These are phyloP conservation scores for Agrochola macilenta DNA, from an alignment of 2,888 invertebrate genomes.

Conservation along the genomic window DNA sequence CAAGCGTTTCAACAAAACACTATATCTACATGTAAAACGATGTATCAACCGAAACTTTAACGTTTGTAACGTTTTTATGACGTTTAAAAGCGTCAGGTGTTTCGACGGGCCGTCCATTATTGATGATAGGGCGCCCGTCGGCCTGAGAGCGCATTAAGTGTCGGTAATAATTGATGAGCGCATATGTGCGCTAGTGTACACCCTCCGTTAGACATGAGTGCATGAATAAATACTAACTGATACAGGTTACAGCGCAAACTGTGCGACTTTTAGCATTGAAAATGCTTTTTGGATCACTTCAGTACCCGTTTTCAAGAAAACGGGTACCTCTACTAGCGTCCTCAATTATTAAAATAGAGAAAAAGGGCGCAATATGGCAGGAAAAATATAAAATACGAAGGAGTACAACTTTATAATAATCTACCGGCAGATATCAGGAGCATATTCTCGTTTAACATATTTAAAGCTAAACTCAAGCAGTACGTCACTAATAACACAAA, in stretches of 20 bases:
- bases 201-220: slow-evolving; percentile 55
- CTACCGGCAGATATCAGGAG: too few relatives aligned
- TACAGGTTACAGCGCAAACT: slow-evolving; percentile 1
- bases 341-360: too few relatives aligned
- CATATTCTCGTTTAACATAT: too few relatives aligned
- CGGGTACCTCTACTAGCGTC: too few relatives aligned
- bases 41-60: slow-evolving; percentile 37
- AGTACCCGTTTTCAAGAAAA: too few relatives aligned
- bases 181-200: slow-evolving; percentile 62
- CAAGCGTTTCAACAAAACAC: neutral
- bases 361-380: too few relatives aligned
- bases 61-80: slow-evolving; percentile 62
- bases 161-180: slow-evolving; percentile 77
- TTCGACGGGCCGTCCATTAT: slow-evolving; percentile 73
- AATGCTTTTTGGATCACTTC: too few relatives aligned
- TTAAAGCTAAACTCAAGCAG: too few relatives aligned
- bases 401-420: too few relatives aligned
- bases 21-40: slow-evolving; percentile 30
- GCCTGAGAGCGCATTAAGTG: slow-evolving; percentile 77
- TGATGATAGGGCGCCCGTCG: slow-evolving; percentile 72
- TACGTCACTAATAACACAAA: too few relatives aligned
- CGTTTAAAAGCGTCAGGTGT: slow-evolving; percentile 75
- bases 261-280: neutral
- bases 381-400: too few relatives aligned
- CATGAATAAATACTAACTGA: slow-evolving; percentile 60